phyloP scores from a whole-genome alignment of 2,888 invertebrate genomes.

The Chaitophorus viminalis region DNA sequence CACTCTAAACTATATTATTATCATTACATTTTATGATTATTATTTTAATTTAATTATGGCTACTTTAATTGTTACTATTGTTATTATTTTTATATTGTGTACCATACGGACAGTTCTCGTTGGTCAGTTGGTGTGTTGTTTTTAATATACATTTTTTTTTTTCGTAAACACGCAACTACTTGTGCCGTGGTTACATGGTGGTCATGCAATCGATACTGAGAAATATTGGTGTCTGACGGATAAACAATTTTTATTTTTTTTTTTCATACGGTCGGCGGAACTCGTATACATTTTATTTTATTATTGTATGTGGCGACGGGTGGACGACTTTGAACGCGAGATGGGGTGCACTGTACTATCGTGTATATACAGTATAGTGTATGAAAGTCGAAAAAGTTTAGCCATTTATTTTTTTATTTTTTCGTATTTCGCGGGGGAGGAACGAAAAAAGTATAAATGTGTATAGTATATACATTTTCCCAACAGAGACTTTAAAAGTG shows the following conservation, averaged over 20 bases:
- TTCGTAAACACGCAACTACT: neutral
- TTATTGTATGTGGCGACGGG: neutral
- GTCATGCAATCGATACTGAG: neutral
- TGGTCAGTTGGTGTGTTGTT: neutral
- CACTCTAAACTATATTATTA: no score
- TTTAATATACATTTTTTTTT: neutral
- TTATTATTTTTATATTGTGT: neutral
- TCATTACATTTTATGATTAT: no score
- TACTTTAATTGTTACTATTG: no score
- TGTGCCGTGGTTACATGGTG: neutral
- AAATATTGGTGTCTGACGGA: neutral
- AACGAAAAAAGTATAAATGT: conserved; percentile 1
- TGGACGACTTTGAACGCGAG: neutral
- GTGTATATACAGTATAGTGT: neutral
- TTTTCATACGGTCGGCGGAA: conserved; percentile 2
- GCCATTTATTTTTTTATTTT: neutral
- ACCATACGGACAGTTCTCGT: neutral
- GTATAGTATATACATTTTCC: neutral
- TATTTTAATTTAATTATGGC: no score
- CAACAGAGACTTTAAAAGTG: conserved; percentile 9
- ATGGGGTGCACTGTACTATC: neutral
- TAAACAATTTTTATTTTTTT: conserved; percentile 7
- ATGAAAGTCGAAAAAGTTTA: conserved; percentile 46
- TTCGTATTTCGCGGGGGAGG: neutral
- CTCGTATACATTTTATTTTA: conserved; percentile 29